phyloP scores from a whole-genome alignment of 2,888 invertebrate species.

The Epistrophe eligans region DNA sequence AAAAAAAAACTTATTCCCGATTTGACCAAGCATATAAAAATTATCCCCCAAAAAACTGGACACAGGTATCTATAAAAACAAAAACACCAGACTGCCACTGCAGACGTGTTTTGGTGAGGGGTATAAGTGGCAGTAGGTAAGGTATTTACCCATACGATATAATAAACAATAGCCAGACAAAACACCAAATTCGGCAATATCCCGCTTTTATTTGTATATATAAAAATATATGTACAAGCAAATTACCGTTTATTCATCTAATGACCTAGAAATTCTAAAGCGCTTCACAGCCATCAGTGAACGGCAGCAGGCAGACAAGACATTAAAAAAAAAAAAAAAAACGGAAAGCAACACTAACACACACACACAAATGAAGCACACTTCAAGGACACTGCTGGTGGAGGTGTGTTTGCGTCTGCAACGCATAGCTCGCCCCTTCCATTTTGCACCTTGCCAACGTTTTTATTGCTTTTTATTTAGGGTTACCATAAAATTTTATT shows the following conservation, averaged over 20 bases:
- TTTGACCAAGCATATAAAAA: constrained; percentile 2
- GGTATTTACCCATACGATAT: neutral
- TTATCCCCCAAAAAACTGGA: constrained; percentile 22
- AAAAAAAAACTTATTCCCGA: neutral
- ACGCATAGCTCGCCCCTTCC: constrained; percentile 7
- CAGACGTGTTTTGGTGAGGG: no score
- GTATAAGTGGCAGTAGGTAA: no score
- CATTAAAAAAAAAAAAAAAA: constrained; percentile 20
- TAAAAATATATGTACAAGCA: neutral
- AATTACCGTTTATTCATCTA: constrained; percentile 75
- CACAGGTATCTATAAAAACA: neutral
- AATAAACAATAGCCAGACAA: constrained; percentile 29
- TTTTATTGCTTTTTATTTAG: neutral
- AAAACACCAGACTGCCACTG: neutral
- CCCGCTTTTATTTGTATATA: constrained; percentile 9
- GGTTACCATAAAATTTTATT: constrained; percentile 6
- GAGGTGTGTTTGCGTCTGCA: constrained; percentile 57
- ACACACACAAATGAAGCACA: constrained; percentile 42
- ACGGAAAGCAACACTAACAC: constrained; percentile 20
- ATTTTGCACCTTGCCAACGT: constrained; percentile 1
- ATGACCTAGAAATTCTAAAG: constrained; percentile 73
- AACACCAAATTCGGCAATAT: constrained; percentile 46
- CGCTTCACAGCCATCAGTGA: constrained; percentile 17
- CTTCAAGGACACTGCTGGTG: constrained; percentile 67
- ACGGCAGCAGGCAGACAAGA: constrained; percentile 27